These are phyloP conservation scores for Sminthurinus aureus DNA, from an alignment of 2,888 invertebrate genomes.

Conservation along the genomic window DNA sequence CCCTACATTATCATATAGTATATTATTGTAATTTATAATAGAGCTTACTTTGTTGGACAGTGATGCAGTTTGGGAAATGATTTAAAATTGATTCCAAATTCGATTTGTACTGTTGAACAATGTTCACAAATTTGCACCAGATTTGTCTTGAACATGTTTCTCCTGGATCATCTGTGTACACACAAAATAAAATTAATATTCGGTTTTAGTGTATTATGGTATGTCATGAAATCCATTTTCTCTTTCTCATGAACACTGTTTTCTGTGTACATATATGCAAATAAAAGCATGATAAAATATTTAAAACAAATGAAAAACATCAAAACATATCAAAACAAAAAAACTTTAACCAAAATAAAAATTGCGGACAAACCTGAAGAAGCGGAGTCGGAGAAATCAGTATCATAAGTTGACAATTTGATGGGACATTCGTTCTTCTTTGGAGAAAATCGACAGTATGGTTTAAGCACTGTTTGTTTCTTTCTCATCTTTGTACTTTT, in stretches of 20 bases:
- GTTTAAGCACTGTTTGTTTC: neutral
- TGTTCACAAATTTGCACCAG: neutral
- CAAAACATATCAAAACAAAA: no score
- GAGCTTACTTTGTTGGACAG: neutral
- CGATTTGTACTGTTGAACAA: neutral
- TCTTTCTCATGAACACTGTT: no score
- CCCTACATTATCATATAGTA: no score
- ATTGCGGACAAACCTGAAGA: neutral
- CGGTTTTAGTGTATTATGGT: no score
- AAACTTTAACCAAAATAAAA: neutral
- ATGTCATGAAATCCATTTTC: no score
- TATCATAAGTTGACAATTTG: no score
- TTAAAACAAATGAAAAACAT: neutral
- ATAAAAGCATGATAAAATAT: neutral
- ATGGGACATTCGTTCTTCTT: neutral
- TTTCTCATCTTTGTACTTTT: neutral
- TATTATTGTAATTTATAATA: neutral
- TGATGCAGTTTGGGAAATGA: neutral
- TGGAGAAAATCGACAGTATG: neutral
- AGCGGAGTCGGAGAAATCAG: no score
- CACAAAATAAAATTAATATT: neutral
- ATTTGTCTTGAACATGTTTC: neutral
- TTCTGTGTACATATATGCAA: no score
- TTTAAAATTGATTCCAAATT: neutral
- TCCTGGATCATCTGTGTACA: neutral